phyloP scores from a whole-genome alignment of 2,113 vertebrate genomes.

The Illadopsis cleaveri region DNA sequence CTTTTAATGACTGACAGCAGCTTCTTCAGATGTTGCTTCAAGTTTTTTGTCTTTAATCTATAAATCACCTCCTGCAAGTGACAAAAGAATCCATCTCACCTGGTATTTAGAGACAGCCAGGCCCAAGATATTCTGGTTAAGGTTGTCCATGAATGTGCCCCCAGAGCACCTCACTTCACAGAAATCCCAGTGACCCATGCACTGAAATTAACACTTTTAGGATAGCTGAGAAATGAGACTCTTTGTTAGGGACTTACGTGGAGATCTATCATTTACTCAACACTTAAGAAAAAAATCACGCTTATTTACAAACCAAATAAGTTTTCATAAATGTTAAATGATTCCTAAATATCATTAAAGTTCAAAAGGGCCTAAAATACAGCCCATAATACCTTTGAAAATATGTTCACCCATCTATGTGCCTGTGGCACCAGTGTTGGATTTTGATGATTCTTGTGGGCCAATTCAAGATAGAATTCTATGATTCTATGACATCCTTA shows the following conservation, averaged over 20 bases:
- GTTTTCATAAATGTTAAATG: background rate
- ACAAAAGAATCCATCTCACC: background rate
- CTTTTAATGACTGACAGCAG: background rate
- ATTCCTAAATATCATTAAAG: background rate
- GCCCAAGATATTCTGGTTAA: background rate
- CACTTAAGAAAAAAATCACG: background rate
- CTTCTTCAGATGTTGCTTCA: rapidly evolving
- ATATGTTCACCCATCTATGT: background rate
- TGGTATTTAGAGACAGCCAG: background rate
- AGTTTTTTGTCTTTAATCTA: background rate
- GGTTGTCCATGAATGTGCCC: background rate
- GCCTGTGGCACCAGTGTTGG: background rate
- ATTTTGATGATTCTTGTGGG: background rate
- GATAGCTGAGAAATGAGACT: background rate
- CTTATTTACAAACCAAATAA: background rate
- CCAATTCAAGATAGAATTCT: no score
- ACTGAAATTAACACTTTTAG: background rate
- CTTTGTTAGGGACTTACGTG: background rate
- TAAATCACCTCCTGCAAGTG: background rate
- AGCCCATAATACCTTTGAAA: background rate
- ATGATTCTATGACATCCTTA: background rate
- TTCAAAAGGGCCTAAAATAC: background rate
- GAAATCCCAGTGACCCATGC: background rate
- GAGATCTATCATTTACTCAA: background rate
- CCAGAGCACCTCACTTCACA: background rate